These are phyloP conservation scores for Drosophila ananassae DNA, from an alignment of 1,140 invertebrate species.

Conservation along the genomic window DNA sequence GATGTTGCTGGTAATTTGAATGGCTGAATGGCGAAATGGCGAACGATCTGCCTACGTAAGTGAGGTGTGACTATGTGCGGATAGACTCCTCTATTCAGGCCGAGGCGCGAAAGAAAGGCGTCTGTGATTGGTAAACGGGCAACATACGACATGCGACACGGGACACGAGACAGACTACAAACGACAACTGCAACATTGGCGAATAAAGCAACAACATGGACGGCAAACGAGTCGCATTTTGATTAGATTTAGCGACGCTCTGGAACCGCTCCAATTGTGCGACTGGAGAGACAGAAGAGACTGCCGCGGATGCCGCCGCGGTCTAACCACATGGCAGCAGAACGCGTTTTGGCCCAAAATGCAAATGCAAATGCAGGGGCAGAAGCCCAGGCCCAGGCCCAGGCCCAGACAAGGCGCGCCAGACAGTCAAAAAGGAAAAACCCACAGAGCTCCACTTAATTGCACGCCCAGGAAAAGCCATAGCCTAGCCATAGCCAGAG, in stretches of 20 bases:
- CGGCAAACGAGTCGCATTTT: conserved; percentile 63
- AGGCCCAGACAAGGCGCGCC: conserved; percentile 62
- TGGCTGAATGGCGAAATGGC: conserved; percentile 72
- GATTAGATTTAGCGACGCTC: conserved; percentile 76
- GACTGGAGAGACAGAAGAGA: conserved; percentile 6
- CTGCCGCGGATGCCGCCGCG: conserved; percentile 34
- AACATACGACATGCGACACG: conserved; percentile 50
- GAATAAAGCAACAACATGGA: conserved; percentile 39
- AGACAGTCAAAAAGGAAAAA: conserved; percentile 69
- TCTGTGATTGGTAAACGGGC: conserved; percentile 56
- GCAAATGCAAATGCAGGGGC: conserved; percentile 34
- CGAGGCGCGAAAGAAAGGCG: conserved; percentile 68
- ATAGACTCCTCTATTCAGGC: conserved; percentile 6
- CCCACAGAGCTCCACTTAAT: conserved; percentile 50
- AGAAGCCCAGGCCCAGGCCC: neutral
- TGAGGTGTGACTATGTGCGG: conserved; percentile 13
- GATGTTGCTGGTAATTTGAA: conserved; percentile 69
- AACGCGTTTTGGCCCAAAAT: conserved; percentile 68
- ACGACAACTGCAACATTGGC: conserved; percentile 37
- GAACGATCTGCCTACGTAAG: conserved; percentile 48
- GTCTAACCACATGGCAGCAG: conserved; percentile 66
- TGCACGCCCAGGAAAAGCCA: conserved; percentile 7
- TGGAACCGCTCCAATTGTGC: conserved; percentile 70
- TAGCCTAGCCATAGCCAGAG: conserved; percentile 8
- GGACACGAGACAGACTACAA: conserved; percentile 63